Base-by-base conservation (phyloP, 2,113 vertebrate genomes). In the Sander vitreus region DNA sequence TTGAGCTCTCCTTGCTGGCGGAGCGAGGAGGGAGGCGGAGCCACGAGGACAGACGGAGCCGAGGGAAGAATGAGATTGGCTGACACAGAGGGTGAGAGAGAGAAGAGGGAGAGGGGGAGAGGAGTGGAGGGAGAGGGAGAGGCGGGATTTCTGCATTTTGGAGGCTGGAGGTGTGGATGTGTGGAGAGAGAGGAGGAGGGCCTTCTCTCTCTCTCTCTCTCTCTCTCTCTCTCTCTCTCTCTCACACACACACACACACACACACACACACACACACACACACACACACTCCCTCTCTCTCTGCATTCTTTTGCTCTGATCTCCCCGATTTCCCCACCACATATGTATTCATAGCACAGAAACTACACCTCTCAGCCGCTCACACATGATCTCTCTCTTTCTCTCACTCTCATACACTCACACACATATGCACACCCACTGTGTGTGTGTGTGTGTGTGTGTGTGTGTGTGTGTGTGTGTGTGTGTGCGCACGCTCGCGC, bases 251-350 rank as follows among this genome's bases (percentile, higher is more conserved):
- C 25, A 25, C 9, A 51, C 36, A 19, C 19, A 8, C 60, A 5
- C 51, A 21, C 15, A 15, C 36, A 25, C 25, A 25, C 25, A 25
- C 50, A n/a, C 53, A n/a, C 53, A n/a, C 9, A 51, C 36, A 19
- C 19, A 8, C 60, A 5, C 51, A 21, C 15, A 15, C 36, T 54
- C 66, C 58, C 76, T 10, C 71, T 27, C 74, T 48, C 74, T 73
- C 73, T 79, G 59, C 84, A 90, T 89, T 90, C 84, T 86, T 86
- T 80, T 27, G 59, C 85, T 81, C 76, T 83, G 85, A 86, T 88
- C 81, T 72, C 77, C 76, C 73, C 19, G 78, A 66, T 81, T 88
- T 81, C 80, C 64, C 70, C 33, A 84, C 84, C 66, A 66, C 83
- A 76, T 80, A 86, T 75, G 75, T 84, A 83, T 90, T 85, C 81